Evolutionary conservation across 2,113 vertebrate species (phyloP), one percentile per base, ranked within the genome.

Genomic region (Anthoscopus minutus): DNA sequence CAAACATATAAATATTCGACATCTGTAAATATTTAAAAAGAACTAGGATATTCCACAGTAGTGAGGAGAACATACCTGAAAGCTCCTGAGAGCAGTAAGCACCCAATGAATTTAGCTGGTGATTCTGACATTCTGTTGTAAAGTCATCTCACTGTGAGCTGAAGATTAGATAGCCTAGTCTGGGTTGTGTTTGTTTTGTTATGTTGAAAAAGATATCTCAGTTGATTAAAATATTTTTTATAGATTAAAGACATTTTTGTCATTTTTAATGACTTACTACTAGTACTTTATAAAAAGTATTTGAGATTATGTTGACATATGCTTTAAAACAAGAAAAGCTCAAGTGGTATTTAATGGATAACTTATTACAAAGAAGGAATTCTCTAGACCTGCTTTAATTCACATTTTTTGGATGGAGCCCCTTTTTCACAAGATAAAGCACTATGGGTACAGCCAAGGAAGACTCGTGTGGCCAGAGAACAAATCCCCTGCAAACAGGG

Each of bases 191-290:
- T 94, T 94, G 51, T 93, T 97, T 97, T 93, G 92, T 85, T 95
- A 81, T 65, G 73, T 95, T 86, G 92, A 89, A 73, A 97, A 96
- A 44, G 89, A 87, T 97, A 96, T 94, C 93, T 86, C 37, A 38
- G 95, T 94, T 57, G 92, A 97, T 96, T 96, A 94, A 96, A 95
- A 94, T 96, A 96, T 94, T 97, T 94, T 96, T 94, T 77, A 95
- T 71, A 98, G 97, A 98, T 98, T 97, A 98, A 98, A 98, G 97
- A 88, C 97, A 98, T 98, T 98, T 98, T 98, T 98, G 97, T 96
- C 97, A 98, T 98, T 98, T 98, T 98, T 98, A 98, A 98, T 98
- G 97, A 97, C 97, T 98, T 98, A 98, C 98, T 97, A 94, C 96
- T 81, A 81, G 97, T 97, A 96, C 97, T 98, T 97, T 96, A 97